Evolutionary conservation across 2,888 invertebrate species (phyloP), one percentile per base, ranked within the genome.

Genomic region (Polylopha cassiicola): DNA sequence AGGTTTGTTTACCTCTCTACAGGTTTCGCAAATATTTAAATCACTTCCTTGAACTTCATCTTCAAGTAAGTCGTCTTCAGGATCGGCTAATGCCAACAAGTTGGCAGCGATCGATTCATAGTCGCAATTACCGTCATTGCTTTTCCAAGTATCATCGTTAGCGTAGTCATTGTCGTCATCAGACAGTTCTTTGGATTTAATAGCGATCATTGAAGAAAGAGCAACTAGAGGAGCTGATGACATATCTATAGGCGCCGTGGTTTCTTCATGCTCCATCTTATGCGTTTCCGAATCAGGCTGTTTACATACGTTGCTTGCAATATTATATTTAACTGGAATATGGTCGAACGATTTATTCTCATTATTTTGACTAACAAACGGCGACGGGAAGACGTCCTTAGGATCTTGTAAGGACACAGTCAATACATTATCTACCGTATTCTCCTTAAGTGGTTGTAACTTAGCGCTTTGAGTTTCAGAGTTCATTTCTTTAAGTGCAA

Each of bases 21-120:
- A 78, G 1, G 77, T 77, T 54, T 73, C 77, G 44, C 78, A 79
- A 23, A 76, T 78, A 42, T 63, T 73, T n/a, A 79, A 58, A 43
- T 79, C 73, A 1, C 65, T 55, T 17, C 44, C 43, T 33, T 43
- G 41, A 30, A 48, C 50, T 15, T 50, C 47, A 6, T 54, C 52
- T 11, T 55, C 49, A 10, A 41, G 4, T 7, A 21, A 23, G 9
- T 30, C 21, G 11, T 37, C 31, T 2, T 18, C 30, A 18, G n/a
- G 30, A 6, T 31, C 42, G 10, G 4, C 11, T 20, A 37, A 20
- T 6, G 17, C 7, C 20, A 30, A 13, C 4, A 30, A 4, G 7
- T 29, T 23, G 7, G 20, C 34, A 18, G 26, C 23, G 23, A 16
- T 14, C 3, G 37, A 21, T 15, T 14, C 26, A 3, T 22, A 7